Base-by-base conservation (phyloP, 1,140 invertebrate genomes). In the Diorhabda sublineata region DNA sequence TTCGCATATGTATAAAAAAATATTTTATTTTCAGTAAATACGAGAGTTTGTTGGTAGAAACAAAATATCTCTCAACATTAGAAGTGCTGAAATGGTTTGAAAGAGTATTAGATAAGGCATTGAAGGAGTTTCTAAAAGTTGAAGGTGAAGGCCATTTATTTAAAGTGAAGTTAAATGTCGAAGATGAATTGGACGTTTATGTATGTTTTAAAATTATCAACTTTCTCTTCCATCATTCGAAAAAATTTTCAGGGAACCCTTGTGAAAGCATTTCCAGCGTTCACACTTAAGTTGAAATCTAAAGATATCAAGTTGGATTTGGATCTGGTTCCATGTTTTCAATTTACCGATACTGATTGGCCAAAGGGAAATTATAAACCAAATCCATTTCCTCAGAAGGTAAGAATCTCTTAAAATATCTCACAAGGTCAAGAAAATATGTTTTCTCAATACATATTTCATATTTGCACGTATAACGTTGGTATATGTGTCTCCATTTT, bases 271-370 rank as follows among this genome's bases (percentile, higher is more conserved):
- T 75, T 71, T 5, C 79, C 79, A 11, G 79, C 79, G 59, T 74
- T 79, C n/a, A 80, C 78, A 0, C 56, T 80, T 7, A 70, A 74
- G 64, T 62, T 80, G 26, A 69, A 63, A 7, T 71, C 71, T 5
- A 8, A 26, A 5, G 42, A 69, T 26, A 71, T 74, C 26, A 63
- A 67, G 42, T 66, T 81, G 42, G 74, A 76, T 58, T 69, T 81
- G 3, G 79, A 81, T 74, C 70, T 81, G 9, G 79, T 81, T 2
- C 75, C 78, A 0, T 78, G 76, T 58, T 76, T 81, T 64, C 58
- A 71, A 52, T 79, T 81, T 69, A 64, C 11, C 41, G 66, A 58
- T 11, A 56, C 65, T 4, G 66, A 74, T 43, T 80, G 78, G 78
- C 78, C 79, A 3, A 60, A 59, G 52, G 64, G 47, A n/a, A 68